Conservation (phyloP, 2,888 invertebrate genomes). For the Scotopteryx bipunctaria region DNA sequence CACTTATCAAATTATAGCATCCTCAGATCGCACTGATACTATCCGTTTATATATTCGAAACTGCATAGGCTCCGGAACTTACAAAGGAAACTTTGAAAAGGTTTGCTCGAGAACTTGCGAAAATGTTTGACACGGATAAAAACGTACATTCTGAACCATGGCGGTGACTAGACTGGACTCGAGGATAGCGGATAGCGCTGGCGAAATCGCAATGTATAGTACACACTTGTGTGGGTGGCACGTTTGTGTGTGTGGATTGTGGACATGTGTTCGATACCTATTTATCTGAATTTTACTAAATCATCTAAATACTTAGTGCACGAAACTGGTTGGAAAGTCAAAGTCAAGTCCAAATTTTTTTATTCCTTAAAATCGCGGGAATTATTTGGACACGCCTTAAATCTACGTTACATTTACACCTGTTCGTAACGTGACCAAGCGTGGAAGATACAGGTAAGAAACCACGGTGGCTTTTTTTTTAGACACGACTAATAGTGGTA, state of each 20-base stretch:
- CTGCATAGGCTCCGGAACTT: background rate
- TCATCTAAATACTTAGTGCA: too few relatives aligned
- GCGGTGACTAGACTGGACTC: conserved; percentile 15
- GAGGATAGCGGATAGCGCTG: background rate
- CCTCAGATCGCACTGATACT: background rate
- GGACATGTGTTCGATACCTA: too few relatives aligned
- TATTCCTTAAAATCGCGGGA: too few relatives aligned
- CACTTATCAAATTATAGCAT: background rate
- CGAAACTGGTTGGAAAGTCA: too few relatives aligned
- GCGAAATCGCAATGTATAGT: background rate
- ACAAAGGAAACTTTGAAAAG: conserved; percentile 4
- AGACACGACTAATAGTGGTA: too few relatives aligned
- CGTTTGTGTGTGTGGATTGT: background rate
- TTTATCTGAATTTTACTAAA: conserved; percentile 7
- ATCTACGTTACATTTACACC: too few relatives aligned
- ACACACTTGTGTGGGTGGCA: background rate
- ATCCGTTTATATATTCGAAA: background rate
- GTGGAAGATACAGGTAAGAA: too few relatives aligned
- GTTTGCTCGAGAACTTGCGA: conserved; percentile 17
- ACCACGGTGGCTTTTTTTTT: too few relatives aligned
- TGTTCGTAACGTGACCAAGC: too few relatives aligned
- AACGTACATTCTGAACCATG: conserved; percentile 20
- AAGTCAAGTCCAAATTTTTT: too few relatives aligned
- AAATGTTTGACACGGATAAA: background rate
- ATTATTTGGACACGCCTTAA: too few relatives aligned